Percentiles rank a stretch among this genome's conserved stretches.
phyloP scores from a whole-genome alignment of 2,113 vertebrate species.

The Camelus bactrianus region DNA sequence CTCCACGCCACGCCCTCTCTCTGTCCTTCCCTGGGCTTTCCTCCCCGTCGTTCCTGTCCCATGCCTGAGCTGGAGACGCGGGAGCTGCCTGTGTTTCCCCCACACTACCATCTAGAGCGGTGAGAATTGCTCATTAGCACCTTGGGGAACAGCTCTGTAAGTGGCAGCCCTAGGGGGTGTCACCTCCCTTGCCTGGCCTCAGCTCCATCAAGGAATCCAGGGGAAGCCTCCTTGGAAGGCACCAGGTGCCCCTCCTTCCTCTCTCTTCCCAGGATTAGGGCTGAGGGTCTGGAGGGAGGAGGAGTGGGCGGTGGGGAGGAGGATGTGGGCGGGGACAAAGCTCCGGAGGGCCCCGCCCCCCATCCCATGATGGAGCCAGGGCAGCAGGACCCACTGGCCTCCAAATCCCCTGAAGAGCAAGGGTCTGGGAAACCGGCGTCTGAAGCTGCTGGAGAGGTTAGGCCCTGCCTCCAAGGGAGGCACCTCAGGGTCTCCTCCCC shows the following conservation, averaged over 20 bases:
- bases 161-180: not conserved
- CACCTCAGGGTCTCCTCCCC: constrained; percentile 14
- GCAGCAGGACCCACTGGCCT: not conserved
- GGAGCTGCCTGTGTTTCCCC: not conserved
- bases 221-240: not conserved
- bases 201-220: not conserved
- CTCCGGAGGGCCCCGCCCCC: rapidly evolving
- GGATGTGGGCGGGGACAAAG: rapidly evolving
- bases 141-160: not conserved
- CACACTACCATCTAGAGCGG: rapidly evolving
- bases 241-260: not conserved
- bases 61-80: not conserved
- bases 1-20: not conserved
- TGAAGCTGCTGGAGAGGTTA: not conserved
- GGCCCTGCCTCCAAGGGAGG: constrained; percentile 15
- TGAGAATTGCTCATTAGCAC: not conserved
- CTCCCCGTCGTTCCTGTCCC: not conserved
- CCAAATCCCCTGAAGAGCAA: not conserved
- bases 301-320: not conserved
- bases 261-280: not conserved
- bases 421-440: not conserved
- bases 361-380: not conserved
- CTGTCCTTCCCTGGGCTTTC: not conserved
- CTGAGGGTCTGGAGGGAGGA: not conserved
- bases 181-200: not conserved